A percentile compares a stretch with the other conserved stretches of the same genome.
Conservation (phyloP, 1,140 invertebrate species). For the Ceratina calcarata region DNA sequence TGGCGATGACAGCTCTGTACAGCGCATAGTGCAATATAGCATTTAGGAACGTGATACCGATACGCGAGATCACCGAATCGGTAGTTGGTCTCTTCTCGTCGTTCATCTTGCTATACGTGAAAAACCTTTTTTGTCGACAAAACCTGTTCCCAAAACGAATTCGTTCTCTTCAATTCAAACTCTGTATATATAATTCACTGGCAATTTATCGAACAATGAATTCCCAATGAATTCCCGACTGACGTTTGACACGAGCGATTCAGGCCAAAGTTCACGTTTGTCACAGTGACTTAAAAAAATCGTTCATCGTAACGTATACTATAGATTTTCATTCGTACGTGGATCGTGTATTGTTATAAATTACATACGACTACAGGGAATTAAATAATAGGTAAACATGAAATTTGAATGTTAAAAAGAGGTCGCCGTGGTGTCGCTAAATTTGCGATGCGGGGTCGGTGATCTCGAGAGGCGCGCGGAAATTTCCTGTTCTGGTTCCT, state of each 20-base stretch:
- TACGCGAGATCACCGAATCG: conserved; percentile 45
- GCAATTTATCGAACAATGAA: conserved; percentile 3
- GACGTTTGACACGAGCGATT: background rate
- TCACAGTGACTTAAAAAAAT: too few relatives aligned
- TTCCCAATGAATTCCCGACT: background rate
- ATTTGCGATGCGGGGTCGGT: conserved; percentile 31
- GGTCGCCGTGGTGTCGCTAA: conserved; percentile 35
- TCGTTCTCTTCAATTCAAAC: too few relatives aligned
- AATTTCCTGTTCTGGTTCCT: conserved; percentile 10
- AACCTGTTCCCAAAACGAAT: too few relatives aligned
- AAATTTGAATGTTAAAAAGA: background rate
- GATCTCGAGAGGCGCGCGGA: background rate
- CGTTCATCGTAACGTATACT: background rate
- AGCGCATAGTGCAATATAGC: conserved; percentile 67
- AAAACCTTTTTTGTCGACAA: too few relatives aligned
- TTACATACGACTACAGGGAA: background rate
- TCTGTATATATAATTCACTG: background rate
- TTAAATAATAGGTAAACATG: background rate
- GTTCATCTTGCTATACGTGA: too few relatives aligned
- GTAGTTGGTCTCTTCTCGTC: conserved; percentile 38
- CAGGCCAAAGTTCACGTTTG: background rate
- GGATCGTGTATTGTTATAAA: background rate
- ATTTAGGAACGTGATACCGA: conserved; percentile 61
- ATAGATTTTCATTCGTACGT: background rate
- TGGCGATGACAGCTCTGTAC: conserved; percentile 61